Evolutionary conservation across 2,113 vertebrate genomes (phyloP).

Genomic region (Cygnus buccinator): DNA sequence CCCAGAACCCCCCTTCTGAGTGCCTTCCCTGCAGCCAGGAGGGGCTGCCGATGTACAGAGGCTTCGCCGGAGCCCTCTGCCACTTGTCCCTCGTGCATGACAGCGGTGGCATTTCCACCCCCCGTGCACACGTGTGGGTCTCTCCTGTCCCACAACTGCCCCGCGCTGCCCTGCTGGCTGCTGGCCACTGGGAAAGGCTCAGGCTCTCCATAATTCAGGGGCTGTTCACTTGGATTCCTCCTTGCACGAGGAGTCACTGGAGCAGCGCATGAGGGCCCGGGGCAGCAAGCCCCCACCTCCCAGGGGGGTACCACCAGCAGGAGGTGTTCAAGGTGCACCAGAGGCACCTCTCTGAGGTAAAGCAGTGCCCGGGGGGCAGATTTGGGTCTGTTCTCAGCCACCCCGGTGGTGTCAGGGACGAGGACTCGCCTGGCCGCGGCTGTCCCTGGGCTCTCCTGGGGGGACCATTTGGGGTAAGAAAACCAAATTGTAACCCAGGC

Average conservation of each 20-base stretch:
- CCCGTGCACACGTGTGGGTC: not conserved
- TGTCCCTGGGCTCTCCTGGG: not conserved
- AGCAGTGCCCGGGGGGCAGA: not conserved
- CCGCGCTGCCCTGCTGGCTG: not conserved
- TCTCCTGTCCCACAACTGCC: no score
- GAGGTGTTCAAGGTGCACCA: not conserved
- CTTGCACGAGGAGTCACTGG: not conserved
- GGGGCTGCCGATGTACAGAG: not conserved
- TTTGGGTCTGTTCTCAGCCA: not conserved
- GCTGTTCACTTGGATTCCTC: not conserved
- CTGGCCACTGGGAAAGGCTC: not conserved
- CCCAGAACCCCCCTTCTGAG: not conserved
- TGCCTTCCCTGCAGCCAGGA: no score
- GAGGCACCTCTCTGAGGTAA: not conserved
- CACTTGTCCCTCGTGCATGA: not conserved
- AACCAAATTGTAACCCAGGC: no score
- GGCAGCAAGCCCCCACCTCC: not conserved
- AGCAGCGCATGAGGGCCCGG: not conserved
- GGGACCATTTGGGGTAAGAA: no score
- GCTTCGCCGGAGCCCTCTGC: not conserved
- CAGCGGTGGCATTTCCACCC: not conserved
- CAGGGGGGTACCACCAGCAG: not conserved
- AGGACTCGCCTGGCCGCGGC: not conserved
- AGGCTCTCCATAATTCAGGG: not conserved
- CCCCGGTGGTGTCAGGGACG: not conserved